Base-by-base conservation (phyloP, 2,888 invertebrate species). In the Malthinus flaveolus region DNA sequence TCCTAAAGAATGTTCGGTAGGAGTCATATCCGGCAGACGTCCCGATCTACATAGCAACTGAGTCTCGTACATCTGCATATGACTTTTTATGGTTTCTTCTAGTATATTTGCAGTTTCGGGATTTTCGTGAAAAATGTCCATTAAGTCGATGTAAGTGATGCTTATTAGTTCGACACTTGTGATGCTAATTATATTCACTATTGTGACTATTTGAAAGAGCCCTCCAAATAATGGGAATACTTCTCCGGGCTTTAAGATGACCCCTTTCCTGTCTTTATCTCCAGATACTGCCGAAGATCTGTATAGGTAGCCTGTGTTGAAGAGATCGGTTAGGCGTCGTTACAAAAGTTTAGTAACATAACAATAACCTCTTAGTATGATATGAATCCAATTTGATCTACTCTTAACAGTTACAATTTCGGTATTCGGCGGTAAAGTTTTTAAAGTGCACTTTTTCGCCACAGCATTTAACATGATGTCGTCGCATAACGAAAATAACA, bases 111-210 rank as follows among this genome's bases (percentile, higher is more conserved):
- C 37, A 6, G 59, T 9, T 1, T 1, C 9, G 1, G 36, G 47
- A 13, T 56, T 46, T 8, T 33, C 47, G 31, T 60, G 12, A 11
- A 67, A 45, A 10, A 58, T 54, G 7, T 55, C 49, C 7, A 59
- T 11, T 8, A 64, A 23, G 10, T 52, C 45, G 4, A 34, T n/a
- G 33, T 60, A 58, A 1, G 49, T 37, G 34, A 67, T 56, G 35
- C 49, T 56, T 35, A 63, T 50, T 4, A 66, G 36, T 51, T 64
- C 63, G 7, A 64, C 66, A n/a, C 60, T 54, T 1, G 67, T 66
- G 8, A 57, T 34, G 7, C 60, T 57, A 7, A 37, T 47, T 10
- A 64, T 57, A n/a, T 42, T 44, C 5, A 58, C 49, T 7, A 62
- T 48, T 11, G 53, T 49, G 11, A 54, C 33, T 15, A 65, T 46